Evolutionary conservation across 2,888 invertebrate species (phyloP), one percentile per base, ranked within the genome.

Genomic region (Mactromeris polynyma): DNA sequence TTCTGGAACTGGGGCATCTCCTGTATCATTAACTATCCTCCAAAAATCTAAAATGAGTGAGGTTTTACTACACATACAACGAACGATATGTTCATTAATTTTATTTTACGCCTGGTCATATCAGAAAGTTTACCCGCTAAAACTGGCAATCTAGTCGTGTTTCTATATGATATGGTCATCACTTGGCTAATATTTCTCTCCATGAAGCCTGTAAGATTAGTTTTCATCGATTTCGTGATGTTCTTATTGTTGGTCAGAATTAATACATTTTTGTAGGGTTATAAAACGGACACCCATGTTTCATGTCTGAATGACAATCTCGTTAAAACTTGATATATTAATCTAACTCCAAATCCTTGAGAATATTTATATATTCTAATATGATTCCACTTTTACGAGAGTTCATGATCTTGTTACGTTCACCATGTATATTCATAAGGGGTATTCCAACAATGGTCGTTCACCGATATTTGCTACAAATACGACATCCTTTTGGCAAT

Each of bases 331-430:
- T 73, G 73, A 33, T 33, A 31, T 73, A 73, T 73, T 73, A 33
- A 73, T 17, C 26, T 21, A 73, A 36, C 31, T 19, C 19, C 19
- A 4, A 36, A 14, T 17, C 36, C 21, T 36, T 73, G 73, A 73
- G 73, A 73, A 33, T 73, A 73, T 73, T 73, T 73, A 73, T 73
- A 33, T 73, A 73, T 73, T 73, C 33, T 73, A 36, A 73, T 73
- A 17, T 33, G 73, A 36, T 33, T 26, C 36, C 73, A 17, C 36
- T 73, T 73, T 73, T 33, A 73, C 73, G 73, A 19, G 17, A 14
- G 36, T 73, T 19, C 6, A 33, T 9, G 17, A 14, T 31, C 33
- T 33, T 36, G 36, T 3, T 33, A 36, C 3, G 33, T 73, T 2
- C 19, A 6, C 3, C 31, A 69, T 73, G 73, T 36, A 33, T 19